These are phyloP conservation scores for Prinia subflava DNA, from an alignment of 2,113 vertebrate species.

Conservation along the genomic window DNA sequence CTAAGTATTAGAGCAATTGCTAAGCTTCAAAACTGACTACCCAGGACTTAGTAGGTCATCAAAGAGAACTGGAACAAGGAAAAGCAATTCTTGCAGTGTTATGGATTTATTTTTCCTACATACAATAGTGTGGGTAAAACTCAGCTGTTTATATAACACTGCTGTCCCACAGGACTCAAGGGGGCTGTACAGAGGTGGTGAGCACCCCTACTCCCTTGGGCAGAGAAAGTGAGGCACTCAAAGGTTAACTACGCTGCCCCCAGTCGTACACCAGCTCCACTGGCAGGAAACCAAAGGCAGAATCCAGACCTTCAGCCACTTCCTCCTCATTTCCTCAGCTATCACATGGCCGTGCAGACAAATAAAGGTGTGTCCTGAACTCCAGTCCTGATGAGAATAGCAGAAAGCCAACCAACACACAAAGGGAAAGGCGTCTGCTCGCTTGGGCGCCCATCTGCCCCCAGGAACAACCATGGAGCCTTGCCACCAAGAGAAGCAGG, in stretches of 20 bases:
- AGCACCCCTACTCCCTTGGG: neutral
- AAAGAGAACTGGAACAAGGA: constrained; percentile 19
- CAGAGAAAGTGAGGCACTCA: neutral
- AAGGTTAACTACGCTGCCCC: neutral
- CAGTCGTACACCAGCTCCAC: neutral
- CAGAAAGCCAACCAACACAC: neutral
- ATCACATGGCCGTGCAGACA: neutral
- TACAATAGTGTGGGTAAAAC: neutral
- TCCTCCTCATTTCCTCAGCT: neutral
- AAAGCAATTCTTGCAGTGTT: constrained; percentile 42
- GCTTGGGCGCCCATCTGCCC: neutral
- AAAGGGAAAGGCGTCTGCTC: neutral
- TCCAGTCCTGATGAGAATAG: neutral
- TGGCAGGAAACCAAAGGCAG: neutral
- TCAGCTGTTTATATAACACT: neutral
- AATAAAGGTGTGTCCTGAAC: neutral
- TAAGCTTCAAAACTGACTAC: constrained; percentile 49
- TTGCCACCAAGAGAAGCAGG: neutral
- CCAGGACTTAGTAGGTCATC: neutral
- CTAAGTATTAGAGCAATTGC: constrained; percentile 8
- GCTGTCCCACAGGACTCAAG: neutral
- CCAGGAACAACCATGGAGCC: neutral
- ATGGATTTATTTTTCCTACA: neutral
- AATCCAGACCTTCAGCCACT: neutral
- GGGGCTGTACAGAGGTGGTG: neutral